Evolutionary conservation across 2,113 vertebrate species (phyloP).

Genomic region (Laterallus jamaicensis): DNA sequence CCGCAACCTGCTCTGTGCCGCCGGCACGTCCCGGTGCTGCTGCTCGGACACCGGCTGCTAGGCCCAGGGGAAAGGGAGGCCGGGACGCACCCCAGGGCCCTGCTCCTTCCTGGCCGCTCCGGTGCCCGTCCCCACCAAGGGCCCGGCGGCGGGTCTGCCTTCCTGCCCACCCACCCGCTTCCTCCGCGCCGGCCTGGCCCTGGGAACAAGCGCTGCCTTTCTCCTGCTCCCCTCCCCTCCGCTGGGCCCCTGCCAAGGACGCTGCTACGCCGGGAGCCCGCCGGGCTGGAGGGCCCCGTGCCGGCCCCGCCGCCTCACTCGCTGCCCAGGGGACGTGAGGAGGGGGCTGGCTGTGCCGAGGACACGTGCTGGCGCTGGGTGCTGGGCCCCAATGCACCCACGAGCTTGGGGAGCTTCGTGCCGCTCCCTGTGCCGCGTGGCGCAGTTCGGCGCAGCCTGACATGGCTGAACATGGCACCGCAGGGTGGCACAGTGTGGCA

Average conservation of each 20-base stretch:
- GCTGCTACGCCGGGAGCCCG: not conserved
- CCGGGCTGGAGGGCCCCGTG: not conserved
- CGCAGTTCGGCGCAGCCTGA: no score
- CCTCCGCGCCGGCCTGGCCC: not conserved
- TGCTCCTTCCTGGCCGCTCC: not conserved
- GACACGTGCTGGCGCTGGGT: fast-evolving
- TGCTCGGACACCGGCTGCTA: not conserved
- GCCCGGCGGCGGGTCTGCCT: not conserved
- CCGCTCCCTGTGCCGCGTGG: not conserved
- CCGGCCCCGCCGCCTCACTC: not conserved
- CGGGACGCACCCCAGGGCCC: not conserved
- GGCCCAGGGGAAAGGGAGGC: not conserved
- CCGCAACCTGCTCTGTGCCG: not conserved
- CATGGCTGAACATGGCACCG: not conserved
- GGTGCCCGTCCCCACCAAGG: not conserved
- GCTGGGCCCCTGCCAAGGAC: constrained; percentile 10
- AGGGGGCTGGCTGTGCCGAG: fast-evolving
- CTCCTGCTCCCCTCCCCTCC: not conserved
- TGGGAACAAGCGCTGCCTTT: constrained; percentile 12
- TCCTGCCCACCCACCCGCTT: constrained; percentile 35
- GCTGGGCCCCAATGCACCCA: fast-evolving
- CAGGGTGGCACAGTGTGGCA: not conserved
- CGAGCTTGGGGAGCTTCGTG: fast-evolving
- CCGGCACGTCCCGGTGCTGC: not conserved
- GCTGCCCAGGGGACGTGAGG: not conserved